phyloP scores from a whole-genome alignment of 1,140 invertebrate species.

The Dreissena rostriformis region DNA sequence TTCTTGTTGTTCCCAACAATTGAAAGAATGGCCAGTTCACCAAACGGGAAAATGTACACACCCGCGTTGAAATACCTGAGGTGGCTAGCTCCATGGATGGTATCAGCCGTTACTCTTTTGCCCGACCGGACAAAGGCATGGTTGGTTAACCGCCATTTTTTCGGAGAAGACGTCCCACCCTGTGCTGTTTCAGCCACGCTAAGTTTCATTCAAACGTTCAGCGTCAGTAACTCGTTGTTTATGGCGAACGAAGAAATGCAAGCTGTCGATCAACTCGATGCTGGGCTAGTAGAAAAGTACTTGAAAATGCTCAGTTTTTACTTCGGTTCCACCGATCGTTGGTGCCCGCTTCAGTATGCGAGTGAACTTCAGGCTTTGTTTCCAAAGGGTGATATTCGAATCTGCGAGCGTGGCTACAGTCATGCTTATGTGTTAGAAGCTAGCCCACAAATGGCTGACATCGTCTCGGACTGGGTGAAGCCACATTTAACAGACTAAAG shows the following conservation, averaged over 20 bases:
- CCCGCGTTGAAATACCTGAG: slow-evolving; percentile 83
- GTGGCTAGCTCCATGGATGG: slow-evolving; percentile 83
- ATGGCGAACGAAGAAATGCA: slow-evolving; percentile 82
- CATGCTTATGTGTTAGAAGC: slow-evolving; percentile 89
- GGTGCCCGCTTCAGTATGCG: slow-evolving; percentile 88
- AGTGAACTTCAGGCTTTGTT: slow-evolving; percentile 84
- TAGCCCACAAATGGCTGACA: slow-evolving; percentile 84
- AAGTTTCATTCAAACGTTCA: slow-evolving; percentile 76
- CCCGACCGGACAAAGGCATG: slow-evolving; percentile 80
- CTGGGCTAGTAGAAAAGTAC: slow-evolving; percentile 75
- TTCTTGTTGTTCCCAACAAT: slow-evolving; percentile 92
- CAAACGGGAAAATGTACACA: slow-evolving; percentile 84
- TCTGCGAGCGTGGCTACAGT: slow-evolving; percentile 86
- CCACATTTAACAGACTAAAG: slow-evolving; percentile 27
- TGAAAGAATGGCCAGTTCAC: slow-evolving; percentile 88
- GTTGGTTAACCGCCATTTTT: slow-evolving; percentile 75
- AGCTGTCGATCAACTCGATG: slow-evolving; percentile 78
- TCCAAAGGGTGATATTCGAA: slow-evolving; percentile 85
- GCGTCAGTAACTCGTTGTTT: slow-evolving; percentile 81
- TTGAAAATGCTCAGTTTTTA: slow-evolving; percentile 86
- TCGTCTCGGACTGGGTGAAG: slow-evolving; percentile 72
- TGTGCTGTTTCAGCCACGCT: slow-evolving; percentile 76
- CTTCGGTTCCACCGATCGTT: slow-evolving; percentile 88
- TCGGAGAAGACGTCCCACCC: slow-evolving; percentile 67
- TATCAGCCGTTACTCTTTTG: slow-evolving; percentile 85